Evolutionary conservation across 2,113 vertebrate species (phyloP).

Genomic region (Oryzias woworae): DNA sequence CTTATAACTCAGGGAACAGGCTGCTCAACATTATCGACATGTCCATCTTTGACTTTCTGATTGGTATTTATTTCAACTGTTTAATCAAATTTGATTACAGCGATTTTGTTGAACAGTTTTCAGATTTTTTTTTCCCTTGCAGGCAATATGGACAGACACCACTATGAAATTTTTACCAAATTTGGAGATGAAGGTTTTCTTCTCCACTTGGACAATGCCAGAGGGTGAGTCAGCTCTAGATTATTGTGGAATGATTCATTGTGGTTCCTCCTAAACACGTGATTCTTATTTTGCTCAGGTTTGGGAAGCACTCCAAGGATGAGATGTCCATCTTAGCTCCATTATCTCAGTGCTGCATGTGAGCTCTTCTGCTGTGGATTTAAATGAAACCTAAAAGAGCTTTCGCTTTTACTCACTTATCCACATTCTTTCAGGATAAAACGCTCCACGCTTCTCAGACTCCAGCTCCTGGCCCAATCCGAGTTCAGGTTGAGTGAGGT

Average conservation of each 20-base stretch:
- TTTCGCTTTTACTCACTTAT: too few relatives aligned
- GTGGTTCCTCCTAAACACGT: neutral
- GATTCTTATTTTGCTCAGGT: constrained; percentile 74
- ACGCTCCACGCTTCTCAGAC: constrained; percentile 81
- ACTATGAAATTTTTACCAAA: constrained; percentile 96
- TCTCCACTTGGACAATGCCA: constrained; percentile 93
- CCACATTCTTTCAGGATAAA: constrained; percentile 81
- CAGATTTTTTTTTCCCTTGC: neutral
- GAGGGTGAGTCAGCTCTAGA: constrained; percentile 82
- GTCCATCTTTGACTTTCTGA: constrained; percentile 97
- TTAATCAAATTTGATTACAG: neutral
- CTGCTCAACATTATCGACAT: constrained; percentile 96
- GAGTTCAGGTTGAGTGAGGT: constrained; percentile 87
- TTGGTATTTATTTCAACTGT: constrained; percentile 68
- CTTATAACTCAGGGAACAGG: constrained; percentile 85
- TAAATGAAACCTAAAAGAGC: neutral
- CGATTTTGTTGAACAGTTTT: neutral
- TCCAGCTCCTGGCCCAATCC: constrained; percentile 80
- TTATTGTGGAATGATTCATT: neutral
- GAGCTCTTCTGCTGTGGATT: constrained; percentile 56
- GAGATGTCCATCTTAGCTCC: constrained; percentile 93
- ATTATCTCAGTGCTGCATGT: constrained; percentile 92
- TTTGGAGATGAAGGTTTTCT: constrained; percentile 94
- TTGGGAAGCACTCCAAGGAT: constrained; percentile 88
- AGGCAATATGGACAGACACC: constrained; percentile 99